phyloP scores from a whole-genome alignment of 2,888 invertebrate genomes.

The Eristalis arbustorum region DNA sequence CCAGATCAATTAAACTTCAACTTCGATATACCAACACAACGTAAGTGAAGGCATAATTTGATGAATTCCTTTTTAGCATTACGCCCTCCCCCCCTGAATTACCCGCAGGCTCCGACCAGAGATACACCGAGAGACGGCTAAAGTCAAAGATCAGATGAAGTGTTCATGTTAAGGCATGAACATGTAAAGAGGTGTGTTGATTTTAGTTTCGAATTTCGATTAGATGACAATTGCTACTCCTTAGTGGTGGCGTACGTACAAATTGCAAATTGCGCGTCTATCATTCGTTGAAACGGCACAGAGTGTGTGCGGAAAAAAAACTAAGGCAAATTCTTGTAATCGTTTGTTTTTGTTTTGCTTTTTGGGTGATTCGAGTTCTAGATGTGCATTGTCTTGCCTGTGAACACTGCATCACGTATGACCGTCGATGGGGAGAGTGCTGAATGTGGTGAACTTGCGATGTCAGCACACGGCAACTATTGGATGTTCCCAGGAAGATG shows the following conservation, averaged over 20 bases:
- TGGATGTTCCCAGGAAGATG: too few species aligned
- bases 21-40: slow-evolving; percentile 77
- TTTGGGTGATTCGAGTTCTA: neutral
- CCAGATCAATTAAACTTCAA: slow-evolving; percentile 79
- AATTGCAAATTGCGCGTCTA: neutral
- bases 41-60: slow-evolving; percentile 74
- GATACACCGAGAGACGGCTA: slow-evolving; percentile 61
- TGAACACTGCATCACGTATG: too few species aligned
- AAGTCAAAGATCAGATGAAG: slow-evolving; percentile 68
- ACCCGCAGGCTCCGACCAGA: slow-evolving; percentile 64
- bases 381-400: neutral
- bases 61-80: slow-evolving; percentile 52
- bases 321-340: neutral
- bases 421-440: too few species aligned
- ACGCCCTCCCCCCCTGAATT: slow-evolving; percentile 46
- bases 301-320: neutral
- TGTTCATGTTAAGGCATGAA: slow-evolving; percentile 58
- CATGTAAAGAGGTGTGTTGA: slow-evolving; percentile 61
- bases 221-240: slow-evolving; percentile 34
- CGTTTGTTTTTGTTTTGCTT: neutral
- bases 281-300: slow-evolving; percentile 15
- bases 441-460: too few species aligned
- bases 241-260: neutral
- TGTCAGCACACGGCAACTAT: too few species aligned
- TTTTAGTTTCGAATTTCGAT: slow-evolving; percentile 53